These are phyloP conservation scores for Phalanger gymnotis DNA, from an alignment of 2,797 vertebrate genomes.

Conservation along the genomic window DNA sequence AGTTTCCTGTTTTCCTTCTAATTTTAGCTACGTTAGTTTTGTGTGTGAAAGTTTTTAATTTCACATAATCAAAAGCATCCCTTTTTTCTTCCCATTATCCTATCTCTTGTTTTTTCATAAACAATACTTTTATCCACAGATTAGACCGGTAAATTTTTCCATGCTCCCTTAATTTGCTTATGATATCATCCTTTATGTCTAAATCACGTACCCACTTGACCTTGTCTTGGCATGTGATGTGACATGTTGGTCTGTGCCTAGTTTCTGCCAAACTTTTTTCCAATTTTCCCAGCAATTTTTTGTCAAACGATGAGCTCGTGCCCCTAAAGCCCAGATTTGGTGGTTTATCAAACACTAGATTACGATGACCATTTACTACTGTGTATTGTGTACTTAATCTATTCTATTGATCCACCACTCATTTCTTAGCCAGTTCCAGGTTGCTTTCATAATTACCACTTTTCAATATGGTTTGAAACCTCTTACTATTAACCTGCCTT, in stretches of 20 bases:
- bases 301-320: not conserved
- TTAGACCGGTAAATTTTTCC: not conserved
- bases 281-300: not conserved
- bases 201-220: not conserved
- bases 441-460: not conserved
- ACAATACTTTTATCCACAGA: not conserved
- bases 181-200: not conserved
- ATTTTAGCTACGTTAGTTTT: not conserved
- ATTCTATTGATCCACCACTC: not conserved
- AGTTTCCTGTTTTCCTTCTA: not conserved
- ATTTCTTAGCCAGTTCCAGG: not conserved
- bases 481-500: not conserved
- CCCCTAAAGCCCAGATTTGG: not conserved
- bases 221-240: not conserved
- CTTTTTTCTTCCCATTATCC: not conserved
- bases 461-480: not conserved
- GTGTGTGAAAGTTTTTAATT: not conserved
- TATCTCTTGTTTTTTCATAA: not conserved
- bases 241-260: not conserved
- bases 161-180: not conserved
- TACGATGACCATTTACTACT: not conserved
- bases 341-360: not conserved
- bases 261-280: not conserved
- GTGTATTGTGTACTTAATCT: not conserved
- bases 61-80: not conserved